Conservation (phyloP, 2,797 vertebrate species). For the Falco berigora region DNA sequence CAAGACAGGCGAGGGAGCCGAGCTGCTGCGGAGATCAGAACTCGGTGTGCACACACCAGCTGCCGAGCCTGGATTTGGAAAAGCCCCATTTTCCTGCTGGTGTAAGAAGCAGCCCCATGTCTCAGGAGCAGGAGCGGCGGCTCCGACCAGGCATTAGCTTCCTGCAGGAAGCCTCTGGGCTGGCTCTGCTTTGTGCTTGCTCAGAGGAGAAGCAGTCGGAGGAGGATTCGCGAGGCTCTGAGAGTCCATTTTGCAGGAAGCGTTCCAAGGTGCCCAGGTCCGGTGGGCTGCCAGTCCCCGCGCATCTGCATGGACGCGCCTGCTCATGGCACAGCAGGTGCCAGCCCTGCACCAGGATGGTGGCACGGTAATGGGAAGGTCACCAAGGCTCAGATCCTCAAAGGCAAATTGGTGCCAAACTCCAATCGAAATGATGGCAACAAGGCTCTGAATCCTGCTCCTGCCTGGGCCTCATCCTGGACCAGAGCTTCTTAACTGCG, state of each 20-base stretch:
- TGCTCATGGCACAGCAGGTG: accelerated
- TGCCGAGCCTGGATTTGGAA: background rate
- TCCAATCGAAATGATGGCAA: background rate
- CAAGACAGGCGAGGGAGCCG: background rate
- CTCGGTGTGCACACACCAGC: background rate
- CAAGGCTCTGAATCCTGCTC: background rate
- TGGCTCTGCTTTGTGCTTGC: background rate
- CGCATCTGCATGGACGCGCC: accelerated
- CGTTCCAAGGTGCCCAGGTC: background rate
- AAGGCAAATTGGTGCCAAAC: background rate
- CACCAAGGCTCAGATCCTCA: background rate
- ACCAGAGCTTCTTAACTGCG: accelerated
- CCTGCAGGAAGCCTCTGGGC: background rate
- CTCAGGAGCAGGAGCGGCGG: background rate
- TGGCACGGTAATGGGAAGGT: background rate
- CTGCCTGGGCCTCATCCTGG: background rate
- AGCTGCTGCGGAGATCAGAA: background rate
- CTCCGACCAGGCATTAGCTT: background rate
- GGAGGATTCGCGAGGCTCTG: accelerated
- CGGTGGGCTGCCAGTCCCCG: background rate
- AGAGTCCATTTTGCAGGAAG: constrained; percentile 23
- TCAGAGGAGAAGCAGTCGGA: background rate
- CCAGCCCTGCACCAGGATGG: background rate
- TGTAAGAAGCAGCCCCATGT: background rate
- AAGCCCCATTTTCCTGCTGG: background rate